Base-by-base conservation (phyloP, 2,888 invertebrate species). In the Amphimallon solstitiale region DNA sequence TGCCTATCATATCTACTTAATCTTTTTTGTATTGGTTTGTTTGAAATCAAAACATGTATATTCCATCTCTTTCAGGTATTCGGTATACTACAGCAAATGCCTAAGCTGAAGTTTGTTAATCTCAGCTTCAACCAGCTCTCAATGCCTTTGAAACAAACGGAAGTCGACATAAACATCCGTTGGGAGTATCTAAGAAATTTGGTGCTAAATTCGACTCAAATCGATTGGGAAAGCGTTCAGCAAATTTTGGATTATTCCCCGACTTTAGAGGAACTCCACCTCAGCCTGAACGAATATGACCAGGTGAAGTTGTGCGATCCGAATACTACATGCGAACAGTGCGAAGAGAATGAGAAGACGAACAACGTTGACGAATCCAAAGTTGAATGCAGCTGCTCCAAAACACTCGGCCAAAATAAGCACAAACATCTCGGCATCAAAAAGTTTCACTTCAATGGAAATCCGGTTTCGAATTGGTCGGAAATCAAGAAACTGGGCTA, bases 251-350 rank as follows among this genome's bases (percentile, higher is more conserved):
- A 89, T 76, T 87, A 90, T 77, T 85, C 93, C 69, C 92, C 91
- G 65, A 89, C 90, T 78, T 85, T 97, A 45, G 92, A 95, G 84
- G 97, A 97, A 83, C 85, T 98, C 71, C 97, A 97, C 83, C 84
- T 97, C 75, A 96, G 97, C 78, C 86, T 96, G 68, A 98, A 97
- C 82, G 92, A 94, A 79, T 95, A 94, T 81, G 87, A 88, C 21
- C 87, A 89, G 72, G 92, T 95, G 38, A 87, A 92, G 65, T 84
- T 94, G 46, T 88, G 88, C 70, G 81, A 77, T 62, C 72, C 75
- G 67, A 43, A 76, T n/a, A 14, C n/a, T 1, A 59, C 43, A 29
- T 59, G 56, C n/a, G 43, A 43, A n/a, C 56, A 81, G 1, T 78
- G 81, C 67, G 82, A 82, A 49, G 83, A 82, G 59, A 62, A 65